Evolutionary conservation across 2,797 vertebrate species (phyloP).

Genomic region (Loris lydekkerianus): DNA sequence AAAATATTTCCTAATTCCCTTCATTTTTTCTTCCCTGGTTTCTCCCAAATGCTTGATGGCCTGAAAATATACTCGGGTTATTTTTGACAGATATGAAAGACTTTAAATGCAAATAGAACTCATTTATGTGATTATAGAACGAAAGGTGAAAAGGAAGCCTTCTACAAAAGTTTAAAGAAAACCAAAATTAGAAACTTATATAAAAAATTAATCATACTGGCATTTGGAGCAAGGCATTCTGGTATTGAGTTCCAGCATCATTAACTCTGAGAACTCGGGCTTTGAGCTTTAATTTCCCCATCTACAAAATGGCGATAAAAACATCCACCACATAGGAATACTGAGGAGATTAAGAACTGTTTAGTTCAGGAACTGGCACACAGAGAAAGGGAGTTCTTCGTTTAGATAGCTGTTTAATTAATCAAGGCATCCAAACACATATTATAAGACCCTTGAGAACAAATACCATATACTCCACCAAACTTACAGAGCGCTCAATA

Average conservation of each 20-base stretch:
- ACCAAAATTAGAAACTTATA: neutral
- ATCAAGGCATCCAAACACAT: constrained; percentile 47
- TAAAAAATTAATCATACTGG: neutral
- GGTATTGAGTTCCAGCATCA: neutral
- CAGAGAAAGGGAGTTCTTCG: neutral
- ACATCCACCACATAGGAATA: neutral
- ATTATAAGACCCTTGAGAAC: neutral
- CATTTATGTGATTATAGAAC: neutral
- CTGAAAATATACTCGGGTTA: neutral
- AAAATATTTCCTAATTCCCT: neutral
- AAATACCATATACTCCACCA: neutral
- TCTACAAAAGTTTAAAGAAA: neutral
- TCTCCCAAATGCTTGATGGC: neutral
- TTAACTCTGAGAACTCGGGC: neutral
- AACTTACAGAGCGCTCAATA: neutral
- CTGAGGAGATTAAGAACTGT: neutral
- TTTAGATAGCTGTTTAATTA: constrained; percentile 55
- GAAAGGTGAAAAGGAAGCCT: neutral
- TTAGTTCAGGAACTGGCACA: neutral
- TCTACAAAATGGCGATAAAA: constrained; percentile 52
- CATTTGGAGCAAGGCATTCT: neutral
- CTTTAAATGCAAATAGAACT: neutral
- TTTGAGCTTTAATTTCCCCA: constrained; percentile 24
- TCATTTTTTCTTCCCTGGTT: neutral
- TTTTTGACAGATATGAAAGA: neutral